These are phyloP conservation scores for Xenopus laevis DNA, from an alignment of 2,113 vertebrate genomes.

Conservation along the genomic window DNA sequence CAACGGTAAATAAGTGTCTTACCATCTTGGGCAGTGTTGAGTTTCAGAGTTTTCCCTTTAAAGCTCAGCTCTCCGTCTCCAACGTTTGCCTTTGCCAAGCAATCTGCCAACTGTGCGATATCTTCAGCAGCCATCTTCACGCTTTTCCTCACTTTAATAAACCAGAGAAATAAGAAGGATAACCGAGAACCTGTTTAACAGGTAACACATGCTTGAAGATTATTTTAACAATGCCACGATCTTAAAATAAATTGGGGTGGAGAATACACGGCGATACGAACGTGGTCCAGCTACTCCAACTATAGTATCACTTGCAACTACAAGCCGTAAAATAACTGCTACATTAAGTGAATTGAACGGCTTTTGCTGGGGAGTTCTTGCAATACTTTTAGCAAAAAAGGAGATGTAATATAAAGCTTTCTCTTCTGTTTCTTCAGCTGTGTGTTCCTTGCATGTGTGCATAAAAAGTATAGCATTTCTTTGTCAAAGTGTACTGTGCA, in stretches of 20 bases:
- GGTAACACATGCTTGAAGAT: neutral
- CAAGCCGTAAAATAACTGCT: no score
- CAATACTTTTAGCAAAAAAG: no score
- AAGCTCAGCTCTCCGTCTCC: slow-evolving; percentile 87
- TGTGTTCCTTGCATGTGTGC: no score
- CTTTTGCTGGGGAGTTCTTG: no score
- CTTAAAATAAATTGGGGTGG: neutral
- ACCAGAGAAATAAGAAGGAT: neutral
- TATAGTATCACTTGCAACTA: no score
- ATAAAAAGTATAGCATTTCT: no score
- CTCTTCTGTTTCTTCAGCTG: no score
- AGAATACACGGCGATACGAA: no score
- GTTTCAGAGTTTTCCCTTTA: slow-evolving; percentile 89
- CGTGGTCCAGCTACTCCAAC: no score
- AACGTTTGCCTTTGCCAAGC: slow-evolving; percentile 86
- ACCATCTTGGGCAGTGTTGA: slow-evolving; percentile 89
- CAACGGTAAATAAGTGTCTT: slow-evolving; percentile 47
- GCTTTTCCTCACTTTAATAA: slow-evolving; percentile 7
- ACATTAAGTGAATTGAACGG: no score
- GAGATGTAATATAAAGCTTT: no score
- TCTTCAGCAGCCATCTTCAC: slow-evolving; percentile 88
- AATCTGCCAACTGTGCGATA: slow-evolving; percentile 81
- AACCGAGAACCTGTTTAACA: slow-evolving; percentile 2
- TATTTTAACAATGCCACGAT: neutral
- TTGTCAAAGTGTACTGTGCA: no score